Evolutionary conservation across 1,140 invertebrate species (phyloP).

Genomic region (Caerostris darwini): DNA sequence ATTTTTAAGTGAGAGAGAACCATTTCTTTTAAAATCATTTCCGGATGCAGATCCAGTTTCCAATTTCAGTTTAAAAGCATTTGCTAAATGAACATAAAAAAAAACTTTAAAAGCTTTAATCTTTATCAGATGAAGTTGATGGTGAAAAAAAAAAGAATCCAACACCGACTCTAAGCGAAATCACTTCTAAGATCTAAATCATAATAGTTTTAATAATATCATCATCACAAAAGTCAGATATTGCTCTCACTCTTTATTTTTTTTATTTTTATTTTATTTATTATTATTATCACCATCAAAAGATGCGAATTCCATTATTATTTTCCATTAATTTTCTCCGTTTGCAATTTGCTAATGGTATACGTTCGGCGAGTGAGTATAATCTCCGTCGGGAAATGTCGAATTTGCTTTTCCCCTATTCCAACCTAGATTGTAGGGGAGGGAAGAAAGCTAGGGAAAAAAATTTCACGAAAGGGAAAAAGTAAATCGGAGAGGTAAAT

Average conservation of each 20-base stretch:
- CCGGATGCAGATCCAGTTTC: not conserved
- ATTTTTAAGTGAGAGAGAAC: not conserved
- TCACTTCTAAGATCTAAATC: constrained; percentile 25
- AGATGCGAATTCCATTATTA: constrained; percentile 62
- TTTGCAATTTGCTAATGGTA: constrained; percentile 70
- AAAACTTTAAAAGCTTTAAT: constrained; percentile 39
- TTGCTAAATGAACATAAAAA: not conserved
- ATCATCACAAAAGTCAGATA: constrained; percentile 52
- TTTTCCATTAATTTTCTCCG: constrained; percentile 65
- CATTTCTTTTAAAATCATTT: constrained; percentile 3
- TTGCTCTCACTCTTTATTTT: not conserved
- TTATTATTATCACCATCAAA: constrained; percentile 1
- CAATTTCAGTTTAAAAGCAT: constrained; percentile 33
- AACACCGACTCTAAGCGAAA: not conserved
- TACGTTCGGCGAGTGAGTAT: not conserved
- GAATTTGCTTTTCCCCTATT: not conserved
- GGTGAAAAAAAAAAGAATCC: not conserved
- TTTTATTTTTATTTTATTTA: not conserved
- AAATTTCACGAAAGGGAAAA: not conserved
- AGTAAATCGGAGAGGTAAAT: not conserved
- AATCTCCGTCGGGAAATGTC: constrained; percentile 13
- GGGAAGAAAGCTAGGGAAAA: not conserved
- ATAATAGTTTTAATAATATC: constrained; percentile 65
- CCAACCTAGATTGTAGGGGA: not conserved
- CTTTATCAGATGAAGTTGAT: constrained; percentile 15